Percentiles rank a stretch among this genome's conserved stretches.
phyloP scores from a whole-genome alignment of 2,113 vertebrate species.

The Phoenicopterus ruber region DNA sequence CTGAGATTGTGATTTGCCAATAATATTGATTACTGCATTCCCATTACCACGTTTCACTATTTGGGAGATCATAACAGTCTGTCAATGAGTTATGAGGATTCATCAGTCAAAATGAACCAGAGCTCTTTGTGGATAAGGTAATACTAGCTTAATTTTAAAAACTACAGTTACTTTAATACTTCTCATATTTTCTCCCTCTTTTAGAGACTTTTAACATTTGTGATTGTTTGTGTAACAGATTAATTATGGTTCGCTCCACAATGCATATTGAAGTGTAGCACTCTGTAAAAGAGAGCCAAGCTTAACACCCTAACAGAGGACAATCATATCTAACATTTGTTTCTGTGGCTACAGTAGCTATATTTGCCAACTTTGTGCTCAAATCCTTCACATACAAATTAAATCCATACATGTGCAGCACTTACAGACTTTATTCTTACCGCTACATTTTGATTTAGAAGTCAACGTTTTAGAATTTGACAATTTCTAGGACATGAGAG shows the following conservation, averaged over 20 bases:
- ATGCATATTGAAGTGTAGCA: background rate
- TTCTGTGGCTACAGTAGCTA: background rate
- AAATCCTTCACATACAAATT: background rate
- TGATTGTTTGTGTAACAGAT: background rate
- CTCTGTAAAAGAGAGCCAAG: background rate
- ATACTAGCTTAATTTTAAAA: background rate
- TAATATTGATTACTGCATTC: background rate
- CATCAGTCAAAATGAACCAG: background rate
- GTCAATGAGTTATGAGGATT: background rate
- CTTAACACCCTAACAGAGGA: background rate
- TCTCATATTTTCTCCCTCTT: background rate
- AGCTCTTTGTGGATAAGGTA: background rate
- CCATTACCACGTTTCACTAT: background rate
- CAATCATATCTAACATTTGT: background rate
- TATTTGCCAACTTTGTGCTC: background rate
- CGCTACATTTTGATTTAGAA: background rate
- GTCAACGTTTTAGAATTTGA: background rate
- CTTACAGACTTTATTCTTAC: background rate
- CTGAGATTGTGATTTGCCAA: background rate
- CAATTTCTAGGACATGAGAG: background rate
- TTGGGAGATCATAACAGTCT: background rate
- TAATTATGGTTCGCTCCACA: background rate
- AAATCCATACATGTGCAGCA: background rate
- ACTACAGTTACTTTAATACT: background rate
- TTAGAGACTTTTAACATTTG: background rate